Base-by-base conservation (phyloP, 2,797 vertebrate species). In the Chloroceryle inda region DNA sequence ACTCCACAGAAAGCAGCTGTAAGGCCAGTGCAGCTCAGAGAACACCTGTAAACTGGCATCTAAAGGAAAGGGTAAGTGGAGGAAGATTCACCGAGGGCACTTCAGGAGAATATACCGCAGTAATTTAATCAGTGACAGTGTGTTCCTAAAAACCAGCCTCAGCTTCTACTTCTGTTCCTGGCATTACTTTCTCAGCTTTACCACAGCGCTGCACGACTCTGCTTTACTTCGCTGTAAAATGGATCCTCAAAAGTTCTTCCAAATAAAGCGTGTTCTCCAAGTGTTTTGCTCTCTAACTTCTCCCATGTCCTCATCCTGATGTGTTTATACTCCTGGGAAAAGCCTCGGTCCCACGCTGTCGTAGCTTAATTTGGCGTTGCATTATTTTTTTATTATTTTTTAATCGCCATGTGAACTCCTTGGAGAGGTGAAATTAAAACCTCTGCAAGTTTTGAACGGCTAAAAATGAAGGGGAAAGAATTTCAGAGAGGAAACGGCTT, bases 341-440 rank as follows among this genome's bases (percentile, higher is more conserved):
- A 23, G 6, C 33, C 35, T 50, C 15, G 3, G n/a, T 26, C 26
- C 42, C 26, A 27, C 0, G 3, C 14, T 0, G 1, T 17, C 63
- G 63, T 19, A 24, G 53, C 27, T 19, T 5, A 9, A 10, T 37
- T 27, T 17, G 16, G 12, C 10, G 13, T 19, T 26, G 3, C 9
- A 11, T 14, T 35, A 9, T 23, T 35, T 35, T 35, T 35, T 35
- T 22, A 10, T 15, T 35, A 23, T 31, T 42, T 27, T 37, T 33
- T 35, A 33, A 33, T 20, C 19, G 33, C 38, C 15, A 15, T 0
- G 8, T 4, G 33, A 75, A 37, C 29, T 15, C 29, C 16, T 5
- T 11, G 17, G 16, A 64, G 3, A n/a, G 9, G 7, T 7, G 27
- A 59, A 42, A 26, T 29, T 5, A 50, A 71, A 42, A 15, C 12